Conservation (phyloP, 1,140 invertebrate genomes). For the Lasioglossum baleicum region DNA sequence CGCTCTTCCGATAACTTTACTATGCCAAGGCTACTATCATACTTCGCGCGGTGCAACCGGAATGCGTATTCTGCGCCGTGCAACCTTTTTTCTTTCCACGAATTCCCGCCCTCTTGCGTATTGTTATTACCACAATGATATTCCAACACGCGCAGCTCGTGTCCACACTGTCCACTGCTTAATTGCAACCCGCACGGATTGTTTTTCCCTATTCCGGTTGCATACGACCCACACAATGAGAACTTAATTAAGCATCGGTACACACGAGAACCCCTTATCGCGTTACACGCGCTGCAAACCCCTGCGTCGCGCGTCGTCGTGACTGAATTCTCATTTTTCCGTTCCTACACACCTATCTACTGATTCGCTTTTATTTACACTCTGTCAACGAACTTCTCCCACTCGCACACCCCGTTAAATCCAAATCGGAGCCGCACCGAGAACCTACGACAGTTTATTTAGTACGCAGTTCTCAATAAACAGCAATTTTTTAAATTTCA, state of each 20-base stretch:
- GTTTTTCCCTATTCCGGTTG: conserved; percentile 44
- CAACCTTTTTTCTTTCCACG: conserved; percentile 14
- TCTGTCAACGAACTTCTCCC: background rate
- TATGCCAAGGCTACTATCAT: conserved; percentile 65
- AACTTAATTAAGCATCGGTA: conserved; percentile 45
- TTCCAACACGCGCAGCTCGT: conserved; percentile 23
- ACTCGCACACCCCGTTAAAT: background rate
- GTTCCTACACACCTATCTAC: background rate
- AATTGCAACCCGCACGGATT: conserved; percentile 43
- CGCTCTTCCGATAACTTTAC: conserved; percentile 59
- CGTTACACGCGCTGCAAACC: conserved; percentile 29
- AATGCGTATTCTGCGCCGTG: conserved; percentile 7
- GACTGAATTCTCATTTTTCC: conserved; percentile 18
- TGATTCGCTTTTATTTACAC: conserved; percentile 22
- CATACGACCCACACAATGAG: conserved; percentile 32
- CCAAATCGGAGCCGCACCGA: background rate
- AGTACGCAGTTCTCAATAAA: too few species aligned
- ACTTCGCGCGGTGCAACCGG: conserved; percentile 33
- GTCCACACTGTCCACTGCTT: conserved; percentile 40
- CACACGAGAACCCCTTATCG: conserved; percentile 47
- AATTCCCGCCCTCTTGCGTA: conserved; percentile 3
- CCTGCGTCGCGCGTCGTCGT: background rate
- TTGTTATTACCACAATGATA: conserved; percentile 27
- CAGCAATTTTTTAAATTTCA: too few species aligned
- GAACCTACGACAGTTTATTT: background rate